phyloP scores from a whole-genome alignment of 2,888 invertebrate genomes.

The Clunio marinus region DNA sequence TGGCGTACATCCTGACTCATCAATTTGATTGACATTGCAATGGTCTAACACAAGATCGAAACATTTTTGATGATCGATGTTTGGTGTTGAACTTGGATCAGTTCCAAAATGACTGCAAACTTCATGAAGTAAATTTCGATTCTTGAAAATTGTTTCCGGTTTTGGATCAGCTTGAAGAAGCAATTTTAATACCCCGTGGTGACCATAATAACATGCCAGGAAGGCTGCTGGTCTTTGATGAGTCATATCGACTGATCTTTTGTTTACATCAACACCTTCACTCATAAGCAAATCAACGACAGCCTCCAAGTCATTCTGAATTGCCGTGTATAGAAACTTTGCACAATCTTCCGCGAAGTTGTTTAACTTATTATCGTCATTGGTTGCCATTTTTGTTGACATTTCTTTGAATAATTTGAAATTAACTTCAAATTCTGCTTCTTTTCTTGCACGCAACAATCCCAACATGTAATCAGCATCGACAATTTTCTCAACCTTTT shows the following conservation, averaged over 20 bases:
- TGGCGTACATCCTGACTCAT: conserved; percentile 63
- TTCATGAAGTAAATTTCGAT: conserved; percentile 18
- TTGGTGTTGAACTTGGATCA: conserved; percentile 48
- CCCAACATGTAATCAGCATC: conserved; percentile 13
- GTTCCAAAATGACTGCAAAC: conserved; percentile 28
- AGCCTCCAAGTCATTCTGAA: conserved; percentile 11
- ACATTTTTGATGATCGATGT: conserved; percentile 58
- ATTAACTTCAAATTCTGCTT: not conserved
- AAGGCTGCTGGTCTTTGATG: not conserved
- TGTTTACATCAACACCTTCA: conserved; percentile 21
- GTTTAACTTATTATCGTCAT: conserved; percentile 26
- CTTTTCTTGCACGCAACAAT: not conserved
- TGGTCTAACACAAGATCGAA: conserved; percentile 59
- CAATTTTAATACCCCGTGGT: conserved; percentile 1
- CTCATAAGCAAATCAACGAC: conserved; percentile 14
- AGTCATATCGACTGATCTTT: not conserved
- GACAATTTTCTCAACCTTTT: not conserved
- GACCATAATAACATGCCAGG: not conserved
- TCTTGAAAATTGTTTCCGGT: not conserved
- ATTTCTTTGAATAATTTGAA: conserved; percentile 28
- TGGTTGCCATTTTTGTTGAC: not conserved
- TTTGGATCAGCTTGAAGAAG: not conserved
- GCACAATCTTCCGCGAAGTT: conserved; percentile 21
- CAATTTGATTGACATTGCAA: conserved; percentile 61
- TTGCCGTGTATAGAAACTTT: conserved; percentile 10